Percentiles rank a stretch among this genome's conserved stretches.
Evolutionary conservation across 2,888 invertebrate genomes (phyloP).

Genomic region (Amphipyra berbera): DNA sequence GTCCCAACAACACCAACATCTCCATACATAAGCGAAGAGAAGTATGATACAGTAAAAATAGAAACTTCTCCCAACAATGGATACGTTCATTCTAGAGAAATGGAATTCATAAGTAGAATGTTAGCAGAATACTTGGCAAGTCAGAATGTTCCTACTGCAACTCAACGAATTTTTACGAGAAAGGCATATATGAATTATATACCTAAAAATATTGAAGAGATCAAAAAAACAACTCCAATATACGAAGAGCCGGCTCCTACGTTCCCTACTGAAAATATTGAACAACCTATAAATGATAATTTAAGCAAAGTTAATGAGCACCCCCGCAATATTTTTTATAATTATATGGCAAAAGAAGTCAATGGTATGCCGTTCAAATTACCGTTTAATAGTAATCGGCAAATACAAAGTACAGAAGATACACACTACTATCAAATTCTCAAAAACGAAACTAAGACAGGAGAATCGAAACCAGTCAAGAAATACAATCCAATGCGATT

Average conservation of each 20-base stretch:
- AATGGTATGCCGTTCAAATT: conserved; percentile 6
- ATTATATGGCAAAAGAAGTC: conserved; percentile 8
- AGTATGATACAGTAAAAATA: conserved; percentile 1
- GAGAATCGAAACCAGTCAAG: neutral
- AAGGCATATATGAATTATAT: conserved; percentile 30
- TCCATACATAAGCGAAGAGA: conserved; percentile 4
- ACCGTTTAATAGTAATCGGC: neutral
- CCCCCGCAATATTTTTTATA: neutral
- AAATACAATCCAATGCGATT: conserved; percentile 11
- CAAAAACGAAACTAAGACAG: neutral
- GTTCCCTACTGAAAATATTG: neutral
- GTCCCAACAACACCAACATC: neutral
- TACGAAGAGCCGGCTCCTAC: neutral
- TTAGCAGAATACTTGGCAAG: conserved; percentile 61
- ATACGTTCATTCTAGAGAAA: conserved; percentile 51
- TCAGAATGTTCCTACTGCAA: conserved; percentile 43
- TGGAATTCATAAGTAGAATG: conserved; percentile 61
- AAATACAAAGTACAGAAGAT: conserved; percentile 10
- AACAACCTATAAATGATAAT: neutral
- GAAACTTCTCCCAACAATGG: conserved; percentile 13
- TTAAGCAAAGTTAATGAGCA: neutral
- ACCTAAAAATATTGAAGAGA: conserved; percentile 49
- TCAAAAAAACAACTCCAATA: conserved; percentile 25
- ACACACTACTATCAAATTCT: conserved; percentile 4
- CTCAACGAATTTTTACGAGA: conserved; percentile 31